These are phyloP conservation scores for Philereme vetulata DNA, from an alignment of 2,888 invertebrate species.

Conservation along the genomic window DNA sequence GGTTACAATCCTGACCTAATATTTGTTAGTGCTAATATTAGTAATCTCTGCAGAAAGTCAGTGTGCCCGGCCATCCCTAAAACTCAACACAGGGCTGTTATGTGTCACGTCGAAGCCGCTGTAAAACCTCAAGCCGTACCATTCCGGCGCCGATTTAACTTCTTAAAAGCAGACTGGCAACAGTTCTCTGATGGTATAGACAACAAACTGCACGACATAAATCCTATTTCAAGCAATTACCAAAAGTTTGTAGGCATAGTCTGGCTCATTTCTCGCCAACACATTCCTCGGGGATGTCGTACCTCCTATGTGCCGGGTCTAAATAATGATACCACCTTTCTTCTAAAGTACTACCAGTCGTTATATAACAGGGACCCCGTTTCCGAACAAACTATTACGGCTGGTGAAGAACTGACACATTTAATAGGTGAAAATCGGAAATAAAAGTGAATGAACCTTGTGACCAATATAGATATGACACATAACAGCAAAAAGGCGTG, in stretches of 20 bases:
- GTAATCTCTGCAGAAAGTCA: not conserved
- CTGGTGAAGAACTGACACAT: not conserved
- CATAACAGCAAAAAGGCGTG: no score
- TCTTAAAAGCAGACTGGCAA: slow-evolving; percentile 6
- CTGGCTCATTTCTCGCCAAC: not conserved
- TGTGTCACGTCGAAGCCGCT: not conserved
- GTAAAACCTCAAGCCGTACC: not conserved
- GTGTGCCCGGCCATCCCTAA: slow-evolving; percentile 1
- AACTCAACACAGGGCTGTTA: slow-evolving; percentile 14
- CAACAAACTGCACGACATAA: not conserved
- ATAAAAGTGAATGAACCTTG: no score
- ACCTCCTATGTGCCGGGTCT: not conserved
- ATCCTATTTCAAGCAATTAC: not conserved
- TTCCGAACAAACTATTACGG: not conserved
- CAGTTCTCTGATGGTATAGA: not conserved
- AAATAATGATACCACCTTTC: not conserved
- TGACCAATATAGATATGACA: no score
- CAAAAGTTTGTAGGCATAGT: not conserved
- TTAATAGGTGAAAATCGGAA: no score
- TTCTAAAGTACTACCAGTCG: not conserved
- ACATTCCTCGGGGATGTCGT: not conserved
- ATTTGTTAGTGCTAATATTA: slow-evolving; percentile 8
- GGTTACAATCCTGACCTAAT: no score
- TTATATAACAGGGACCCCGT: not conserved
- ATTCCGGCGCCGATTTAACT: slow-evolving; percentile 21